These are phyloP conservation scores for Rhinichthys klamathensis DNA, from an alignment of 2,113 vertebrate species.

Conservation along the genomic window DNA sequence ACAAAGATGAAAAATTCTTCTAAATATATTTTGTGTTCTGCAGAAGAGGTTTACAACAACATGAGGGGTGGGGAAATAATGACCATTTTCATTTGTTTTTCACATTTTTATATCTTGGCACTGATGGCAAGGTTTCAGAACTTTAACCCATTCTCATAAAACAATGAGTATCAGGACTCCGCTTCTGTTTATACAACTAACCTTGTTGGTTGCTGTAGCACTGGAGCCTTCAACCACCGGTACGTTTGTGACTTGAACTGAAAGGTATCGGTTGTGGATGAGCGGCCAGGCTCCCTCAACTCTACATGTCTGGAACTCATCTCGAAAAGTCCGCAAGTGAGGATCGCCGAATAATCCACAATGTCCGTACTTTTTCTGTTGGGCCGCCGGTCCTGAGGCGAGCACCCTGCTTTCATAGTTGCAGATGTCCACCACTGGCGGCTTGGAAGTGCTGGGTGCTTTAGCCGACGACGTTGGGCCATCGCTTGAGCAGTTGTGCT, in stretches of 20 bases:
- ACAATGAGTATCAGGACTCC: background rate
- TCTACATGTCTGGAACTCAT: conserved; percentile 86
- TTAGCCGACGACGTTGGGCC: conserved; percentile 78
- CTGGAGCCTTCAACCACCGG: conserved; percentile 81
- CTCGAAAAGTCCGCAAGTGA: conserved; percentile 81
- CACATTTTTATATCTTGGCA: background rate
- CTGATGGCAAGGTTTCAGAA: background rate
- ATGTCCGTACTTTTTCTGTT: conserved; percentile 79
- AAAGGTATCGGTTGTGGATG: conserved; percentile 82
- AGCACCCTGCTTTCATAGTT: conserved; percentile 74
- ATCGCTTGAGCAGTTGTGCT: conserved; percentile 83
- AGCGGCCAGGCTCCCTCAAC: conserved; percentile 85
- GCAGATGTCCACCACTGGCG: conserved; percentile 72
- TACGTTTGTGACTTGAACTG: conserved; percentile 85
- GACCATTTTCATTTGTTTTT: background rate
- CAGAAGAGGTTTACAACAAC: background rate
- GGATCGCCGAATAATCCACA: conserved; percentile 86
- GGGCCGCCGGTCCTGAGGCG: conserved; percentile 56
- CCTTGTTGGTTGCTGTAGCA: conserved; percentile 85
- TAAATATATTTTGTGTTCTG: background rate
- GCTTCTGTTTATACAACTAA: conserved; percentile 53
- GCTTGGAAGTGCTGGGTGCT: conserved; percentile 70
- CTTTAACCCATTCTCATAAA: background rate
- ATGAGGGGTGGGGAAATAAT: background rate
- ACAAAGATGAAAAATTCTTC: background rate